These are phyloP conservation scores for Melinaea menophilus DNA, from an alignment of 2,888 invertebrate genomes.

Conservation along the genomic window DNA sequence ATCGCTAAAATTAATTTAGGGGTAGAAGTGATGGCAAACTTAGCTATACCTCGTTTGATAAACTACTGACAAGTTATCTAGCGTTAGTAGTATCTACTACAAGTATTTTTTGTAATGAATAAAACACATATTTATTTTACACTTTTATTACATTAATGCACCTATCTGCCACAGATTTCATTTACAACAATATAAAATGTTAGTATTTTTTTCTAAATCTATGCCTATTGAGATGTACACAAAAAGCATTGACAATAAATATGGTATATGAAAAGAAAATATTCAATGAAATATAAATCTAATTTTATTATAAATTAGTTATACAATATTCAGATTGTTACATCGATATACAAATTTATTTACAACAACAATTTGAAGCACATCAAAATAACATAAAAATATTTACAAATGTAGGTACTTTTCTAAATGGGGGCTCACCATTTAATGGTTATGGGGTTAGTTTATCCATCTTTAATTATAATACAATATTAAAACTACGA, in stretches of 20 bases:
- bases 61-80: no score
- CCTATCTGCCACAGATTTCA: constrained; percentile 22
- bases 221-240: constrained; percentile 24
- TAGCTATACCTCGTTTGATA: no score
- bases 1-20: no score
- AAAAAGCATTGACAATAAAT: constrained; percentile 26
- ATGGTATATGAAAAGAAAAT: constrained; percentile 14
- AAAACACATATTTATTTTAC: constrained; percentile 15
- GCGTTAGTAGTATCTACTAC: no score
- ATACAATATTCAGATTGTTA: constrained; percentile 21
- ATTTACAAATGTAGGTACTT: constrained; percentile 45
- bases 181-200: constrained; percentile 29
- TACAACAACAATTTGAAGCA: constrained; percentile 26
- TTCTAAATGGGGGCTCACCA: constrained; percentile 73
- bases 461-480: constrained; percentile 42
- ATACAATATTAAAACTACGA: constrained; percentile 25
- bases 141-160: constrained; percentile 26
- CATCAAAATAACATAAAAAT: constrained; percentile 17
- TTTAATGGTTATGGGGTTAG: constrained; percentile 53
- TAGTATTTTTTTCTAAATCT: constrained; percentile 17
- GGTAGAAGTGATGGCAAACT: no score
- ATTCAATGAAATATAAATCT: constrained; percentile 20
- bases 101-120: constrained; percentile 5
- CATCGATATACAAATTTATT: constrained; percentile 30
- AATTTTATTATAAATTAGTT: constrained; percentile 15